Base-by-base conservation (phyloP, 2,113 vertebrate genomes). In the Gallinago paraguaiae region DNA sequence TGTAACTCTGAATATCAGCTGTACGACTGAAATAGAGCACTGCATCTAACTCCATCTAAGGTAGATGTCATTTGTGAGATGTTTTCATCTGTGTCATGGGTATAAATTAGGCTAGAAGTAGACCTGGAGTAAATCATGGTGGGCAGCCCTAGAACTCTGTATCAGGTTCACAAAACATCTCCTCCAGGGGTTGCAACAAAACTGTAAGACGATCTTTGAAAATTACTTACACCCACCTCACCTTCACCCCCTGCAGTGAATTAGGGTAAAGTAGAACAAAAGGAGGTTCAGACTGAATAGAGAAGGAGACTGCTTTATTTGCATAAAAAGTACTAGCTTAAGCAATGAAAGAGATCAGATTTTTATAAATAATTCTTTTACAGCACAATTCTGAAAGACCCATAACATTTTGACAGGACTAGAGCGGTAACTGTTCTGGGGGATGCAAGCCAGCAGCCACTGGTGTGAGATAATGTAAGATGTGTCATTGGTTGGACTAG, bases 201-300 rank as follows among this genome's bases (percentile, higher is more conserved):
- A 16, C 53, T 46, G 8, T 45, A 53, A 54, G 13, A 74, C 10
- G 22, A 60, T 37, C 18, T 64, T 71, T 89, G 60, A 70, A 70
- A 5, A 16, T 30, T 4, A 17, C 82, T 92, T 37, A 39, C 27
- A 53, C 4, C 1, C 12, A 46, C 19, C 5, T 59, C 46, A 68
- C 13, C 2, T 9, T 8, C 14, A 60, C 0, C 2, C 7, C 56
- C 28, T 2, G 0, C 18, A 28, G n/a, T 30, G 17, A 79, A 79
- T 69, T 88, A 8, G 4, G 11, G 19, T 8, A 85, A 88, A 88
- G 14, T 7, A 88, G 31, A 82, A 50, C 8, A 74, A 92, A 93
- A 82, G 31, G 0, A 92, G 17, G 2, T 20, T 85, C 78, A 79
- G 53, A 28, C 30, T 63, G 24, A 53, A 74, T n/a, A 6, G 35